Base-by-base conservation (phyloP, 2,888 invertebrate species). In the Lasioglossum oenotherae region DNA sequence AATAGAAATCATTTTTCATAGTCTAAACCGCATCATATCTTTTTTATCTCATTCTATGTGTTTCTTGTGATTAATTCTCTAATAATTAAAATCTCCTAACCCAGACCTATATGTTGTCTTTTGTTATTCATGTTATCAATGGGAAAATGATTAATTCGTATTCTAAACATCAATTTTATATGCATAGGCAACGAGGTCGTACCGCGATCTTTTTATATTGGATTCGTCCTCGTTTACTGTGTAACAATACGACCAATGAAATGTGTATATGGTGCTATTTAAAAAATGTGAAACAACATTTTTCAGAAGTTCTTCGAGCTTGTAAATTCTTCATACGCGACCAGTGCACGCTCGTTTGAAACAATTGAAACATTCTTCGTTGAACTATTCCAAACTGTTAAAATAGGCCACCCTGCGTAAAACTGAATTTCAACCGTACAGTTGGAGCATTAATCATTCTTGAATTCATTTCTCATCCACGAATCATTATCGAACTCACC, bases 291-390 rank as follows among this genome's bases (percentile, higher is more conserved):
- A 12, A 12, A n/a, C 57, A n/a, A n/a, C 2, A n/a, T 12, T 57
- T 57, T 12, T 57, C n/a, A 4, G 10, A n/a, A 57, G 12, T 57
- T 57, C 57, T 3, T n/a, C n/a, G 1, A 12, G 8, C 12, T 57
- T 12, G 12, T 3, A 12, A 57, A 57, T 57, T 57, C 57, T 57
- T 57, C 57, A n/a, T n/a, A n/a, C 57, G 3, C 8, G 10, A n/a
- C 8, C 57, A 10, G 57, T 57, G 57, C 57, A 57, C 57, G 57
- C 10, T 57, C n/a, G 57, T n/a, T 57, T n/a, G n/a, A 57, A 57
- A 57, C 57, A 57, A 12, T 57, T n/a, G n/a, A 57, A 57, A 57
- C 57, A 57, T 57, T 57, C n/a, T 57, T 57, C n/a, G n/a, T 57
- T n/a, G n/a, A n/a, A 57, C 57, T 57, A n/a, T 57, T n/a, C 12